phyloP scores from a whole-genome alignment of 1,140 invertebrate genomes.

The Helicorthomorpha holstii region DNA sequence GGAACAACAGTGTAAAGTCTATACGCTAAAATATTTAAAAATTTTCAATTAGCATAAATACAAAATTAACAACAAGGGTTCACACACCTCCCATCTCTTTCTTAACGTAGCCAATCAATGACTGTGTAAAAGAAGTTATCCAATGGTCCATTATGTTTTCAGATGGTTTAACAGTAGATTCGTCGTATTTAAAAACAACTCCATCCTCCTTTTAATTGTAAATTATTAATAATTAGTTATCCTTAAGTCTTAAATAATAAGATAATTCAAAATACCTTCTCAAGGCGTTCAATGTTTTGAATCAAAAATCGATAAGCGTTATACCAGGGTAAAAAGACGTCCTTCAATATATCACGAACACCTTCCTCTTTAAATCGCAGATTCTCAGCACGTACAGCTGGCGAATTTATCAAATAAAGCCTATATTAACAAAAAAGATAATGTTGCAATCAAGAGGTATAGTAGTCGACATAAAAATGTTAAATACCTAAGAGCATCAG shows the following conservation, averaged over 20 bases:
- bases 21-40: constrained; percentile 41
- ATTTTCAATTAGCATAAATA: background rate
- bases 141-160: constrained; percentile 91
- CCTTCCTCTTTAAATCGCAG: constrained; percentile 94
- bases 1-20: constrained; percentile 90
- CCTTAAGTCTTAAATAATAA: constrained; percentile 17
- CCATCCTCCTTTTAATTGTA: constrained; percentile 34
- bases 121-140: constrained; percentile 94
- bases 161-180: constrained; percentile 20
- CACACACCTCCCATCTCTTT: constrained; percentile 60
- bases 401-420: constrained; percentile 94
- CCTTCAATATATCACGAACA: constrained; percentile 88
- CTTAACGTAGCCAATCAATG: constrained; percentile 68
- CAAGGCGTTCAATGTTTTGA: constrained; percentile 75
- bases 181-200: constrained; percentile 26
- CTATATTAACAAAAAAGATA: too few relatives aligned
- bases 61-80: background rate
- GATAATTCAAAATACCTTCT: constrained; percentile 43
- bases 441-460: too few relatives aligned
- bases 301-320: constrained; percentile 93
- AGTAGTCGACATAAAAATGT: background rate
- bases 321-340: constrained; percentile 97
- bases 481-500: constrained; percentile 57
- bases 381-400: constrained; percentile 92
- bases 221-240: constrained; percentile 4